Evolutionary conservation across 2,797 vertebrate genomes (phyloP), one percentile per base, ranked within the genome.

Genomic region (Hypotaenidia philippensis): DNA sequence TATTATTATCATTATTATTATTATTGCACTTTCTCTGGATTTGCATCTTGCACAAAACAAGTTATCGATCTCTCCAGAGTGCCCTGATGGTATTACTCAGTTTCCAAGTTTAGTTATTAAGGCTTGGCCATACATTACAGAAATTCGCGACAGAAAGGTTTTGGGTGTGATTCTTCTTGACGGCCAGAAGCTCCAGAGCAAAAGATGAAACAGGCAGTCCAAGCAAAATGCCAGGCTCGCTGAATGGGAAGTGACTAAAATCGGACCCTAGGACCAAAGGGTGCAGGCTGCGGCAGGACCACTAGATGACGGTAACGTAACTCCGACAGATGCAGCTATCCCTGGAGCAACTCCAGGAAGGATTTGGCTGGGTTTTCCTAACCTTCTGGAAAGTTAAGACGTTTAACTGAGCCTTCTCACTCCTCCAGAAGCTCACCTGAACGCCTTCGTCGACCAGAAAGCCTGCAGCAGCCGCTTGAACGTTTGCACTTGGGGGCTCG

Each of bases 291-390:
- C 50, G 1, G n/a, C 6, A 34, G 5, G 25, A 31, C 92, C 91
- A 7, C 93, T 34, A 92, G 94, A 66, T 87, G 93, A 44, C 81
- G 55, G 81, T 56, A 79, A 44, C 2, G 63, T 36, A 14, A 63
- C 83, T 82, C 80, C 50, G 47, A 26, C n/a, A 6, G 65, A 74
- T 20, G 72, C 86, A 56, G 63, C 66, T 50, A 4, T 4, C 72
- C 44, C 31, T 15, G 63, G 47, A 65, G 41, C 52, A 56, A 10
- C 32, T 60, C n/a, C 60, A 29, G 47, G 32, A 56, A 11, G 44
- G 32, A 56, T 11, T 11, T 8, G 10, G 11, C 31, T 21, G 31
- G 34, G 29, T 3, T 41, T 64, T 6, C 29, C 64, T 7, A 6
- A 40, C 38, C 31, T 52, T 18, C 1, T 31, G 25, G 20, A 6